Base-by-base conservation (phyloP, 2,888 invertebrate species). In the Perdita meconis region DNA sequence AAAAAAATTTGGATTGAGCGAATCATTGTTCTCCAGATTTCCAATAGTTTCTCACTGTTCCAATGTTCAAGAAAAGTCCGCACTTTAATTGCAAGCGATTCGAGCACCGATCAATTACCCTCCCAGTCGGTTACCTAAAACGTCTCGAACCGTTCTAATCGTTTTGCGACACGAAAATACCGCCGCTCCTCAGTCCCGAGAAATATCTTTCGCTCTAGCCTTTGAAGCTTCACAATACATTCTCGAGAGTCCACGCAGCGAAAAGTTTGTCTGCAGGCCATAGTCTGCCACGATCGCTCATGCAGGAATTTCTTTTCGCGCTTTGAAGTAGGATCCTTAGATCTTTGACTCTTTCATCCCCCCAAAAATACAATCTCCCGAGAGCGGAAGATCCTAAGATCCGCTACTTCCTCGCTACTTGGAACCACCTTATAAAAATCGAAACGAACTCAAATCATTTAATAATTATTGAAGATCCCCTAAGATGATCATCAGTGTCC, bases 301-400 rank as follows among this genome's bases (percentile, higher is more conserved):
- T 47, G 22, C 47, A 10, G 16, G 36, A 60, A 71, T 44, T 60
- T 55, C 16, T 30, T 19, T 19, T 24, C 36, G 4, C 5, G 53
- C 60, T 72, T 73, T 40, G 55, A 71, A 34, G 47, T 61, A 44
- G 12, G 47, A 61, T 56, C 55, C 47, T 24, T 0, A 34, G 55
- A 70, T 55, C 60, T 42, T 5, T 10, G 38, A 12, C 50, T 16
- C 40, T 8, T 47, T 47, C 22, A 22, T 12, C 22, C 24, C 16
- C 34, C 12, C 2, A 26, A 36, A 69, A 69, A 34, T 63, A 24
- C 40, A 10, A 34, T 34, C 34, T n/a, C 30, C 38, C 61, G 1
- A 13, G 22, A 10, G 22, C 36, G 36, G 38, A 51, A 50, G 6
- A 22, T 30, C n/a, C n/a, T n/a, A n/a, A n/a, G n/a, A n/a, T n/a